Conservation (phyloP, 1,140 invertebrate species). For the Heliconius hermathena region DNA sequence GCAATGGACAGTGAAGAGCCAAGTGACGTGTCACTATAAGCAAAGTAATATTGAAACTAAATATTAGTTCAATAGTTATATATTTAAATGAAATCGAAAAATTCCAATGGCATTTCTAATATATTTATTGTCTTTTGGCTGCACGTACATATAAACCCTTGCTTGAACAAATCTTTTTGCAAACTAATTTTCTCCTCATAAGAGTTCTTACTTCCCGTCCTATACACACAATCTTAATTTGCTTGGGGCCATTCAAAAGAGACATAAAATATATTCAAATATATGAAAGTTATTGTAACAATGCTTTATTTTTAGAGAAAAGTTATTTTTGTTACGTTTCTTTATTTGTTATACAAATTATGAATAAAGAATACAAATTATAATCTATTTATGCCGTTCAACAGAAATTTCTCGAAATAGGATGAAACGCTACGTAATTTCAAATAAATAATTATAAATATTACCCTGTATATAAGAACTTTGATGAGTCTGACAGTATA, state of each 20-base stretch:
- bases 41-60: no score
- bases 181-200: slow-evolving; percentile 48
- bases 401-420: no score
- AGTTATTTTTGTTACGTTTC: no score
- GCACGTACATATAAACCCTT: not conserved
- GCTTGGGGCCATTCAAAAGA: not conserved
- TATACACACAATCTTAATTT: slow-evolving; percentile 41
- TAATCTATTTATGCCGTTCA: no score
- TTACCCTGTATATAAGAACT: no score
- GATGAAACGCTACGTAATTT: no score
- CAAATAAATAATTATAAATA: no score
- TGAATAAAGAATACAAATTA: not conserved
- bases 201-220: slow-evolving; percentile 33
- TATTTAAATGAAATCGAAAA: not conserved
- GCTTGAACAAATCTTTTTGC: slow-evolving; percentile 40
- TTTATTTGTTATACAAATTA: not conserved
- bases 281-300: not conserved
- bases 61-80: no score
- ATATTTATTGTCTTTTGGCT: not conserved
- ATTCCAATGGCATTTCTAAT: not conserved
- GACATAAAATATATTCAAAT: not conserved
- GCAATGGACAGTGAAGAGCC: no score
- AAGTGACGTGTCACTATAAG: no score
- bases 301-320: not conserved
- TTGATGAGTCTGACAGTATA: no score